Evolutionary conservation across 2,797 vertebrate species (phyloP).

Genomic region (Vultur gryphus): DNA sequence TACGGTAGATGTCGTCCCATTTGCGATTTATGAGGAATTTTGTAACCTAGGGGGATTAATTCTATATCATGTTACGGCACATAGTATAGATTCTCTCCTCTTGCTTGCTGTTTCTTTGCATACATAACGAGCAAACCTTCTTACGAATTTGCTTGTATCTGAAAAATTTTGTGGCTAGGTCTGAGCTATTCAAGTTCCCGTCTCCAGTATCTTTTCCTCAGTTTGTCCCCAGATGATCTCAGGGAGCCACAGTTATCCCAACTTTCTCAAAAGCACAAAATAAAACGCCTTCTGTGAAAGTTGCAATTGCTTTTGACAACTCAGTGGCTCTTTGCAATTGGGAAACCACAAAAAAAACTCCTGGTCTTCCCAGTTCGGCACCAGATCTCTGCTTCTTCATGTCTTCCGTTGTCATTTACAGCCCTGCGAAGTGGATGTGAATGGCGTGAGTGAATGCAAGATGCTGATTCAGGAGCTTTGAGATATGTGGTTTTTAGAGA

Average conservation of each 20-base stretch:
- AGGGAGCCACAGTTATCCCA: neutral
- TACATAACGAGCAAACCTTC: neutral
- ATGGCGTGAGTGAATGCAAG: neutral
- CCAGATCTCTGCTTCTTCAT: neutral
- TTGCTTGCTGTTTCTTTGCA: slow-evolving; percentile 3
- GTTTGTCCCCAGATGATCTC: neutral
- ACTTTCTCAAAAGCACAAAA: neutral
- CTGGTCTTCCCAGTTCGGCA: neutral
- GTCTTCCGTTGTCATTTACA: neutral
- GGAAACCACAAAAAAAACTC: neutral
- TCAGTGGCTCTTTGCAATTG: neutral
- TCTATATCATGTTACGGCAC: neutral
- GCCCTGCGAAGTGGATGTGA: neutral
- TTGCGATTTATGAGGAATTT: slow-evolving; percentile 32
- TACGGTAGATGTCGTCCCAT: neutral
- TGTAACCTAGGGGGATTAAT: slow-evolving; percentile 39
- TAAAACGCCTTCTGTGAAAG: neutral
- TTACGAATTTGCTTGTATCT: neutral
- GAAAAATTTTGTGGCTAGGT: neutral
- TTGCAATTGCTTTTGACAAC: neutral
- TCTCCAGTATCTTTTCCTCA: neutral
- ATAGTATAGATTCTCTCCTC: neutral
- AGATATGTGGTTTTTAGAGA: neutral
- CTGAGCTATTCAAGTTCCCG: neutral
- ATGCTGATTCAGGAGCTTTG: neutral